Base-by-base conservation (phyloP, 2,888 invertebrate species). In the Lomographa bimaculata region DNA sequence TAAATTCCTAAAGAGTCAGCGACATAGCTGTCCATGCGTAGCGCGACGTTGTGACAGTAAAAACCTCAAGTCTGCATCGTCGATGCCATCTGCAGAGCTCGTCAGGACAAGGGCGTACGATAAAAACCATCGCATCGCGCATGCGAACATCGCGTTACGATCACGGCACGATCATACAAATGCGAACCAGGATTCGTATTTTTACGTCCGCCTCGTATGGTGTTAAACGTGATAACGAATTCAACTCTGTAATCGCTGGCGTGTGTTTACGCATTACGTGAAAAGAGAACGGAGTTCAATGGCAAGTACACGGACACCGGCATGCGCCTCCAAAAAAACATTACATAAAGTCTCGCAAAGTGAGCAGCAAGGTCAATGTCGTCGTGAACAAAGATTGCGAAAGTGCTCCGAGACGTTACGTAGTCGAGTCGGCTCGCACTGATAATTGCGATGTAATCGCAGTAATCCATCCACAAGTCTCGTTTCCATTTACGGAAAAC, bases 371-470 rank as follows among this genome's bases (percentile, higher is more conserved):
- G 87, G 85, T 87, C 87, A 87, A 84, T 87, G 85, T 78, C 86
- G 72, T 70, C 55, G 55, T 54, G 76, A 79, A 82, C 83, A 79
- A 82, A 84, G 82, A 83, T 79, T 79, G 84, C 78, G 86, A 87
- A 86, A 87, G 87, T 86, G 84, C 78, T 78, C 71, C 71, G 63
- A 32, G 36, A 60, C 64, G 72, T 75, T 73, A 72, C 71, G 77
- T 71, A 63, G 64, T 58, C 64, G 60, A 59, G 62, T 58, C 64
- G 60, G 60, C 68, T 64, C 69, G 73, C 67, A 57, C 74, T 74
- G 74, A 82, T 85, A 85, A 86, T 86, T 84, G 84, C 85, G 74
- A 79, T 79, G 84, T 86, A 87, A 89, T 86, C 82, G 78, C 36
- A 76, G 86, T 86, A 87, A 86, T 87, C 82, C 85, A 80, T 82